These are phyloP conservation scores for Yponomeuta cagnagella DNA, from an alignment of 2,888 invertebrate species.

Conservation along the genomic window DNA sequence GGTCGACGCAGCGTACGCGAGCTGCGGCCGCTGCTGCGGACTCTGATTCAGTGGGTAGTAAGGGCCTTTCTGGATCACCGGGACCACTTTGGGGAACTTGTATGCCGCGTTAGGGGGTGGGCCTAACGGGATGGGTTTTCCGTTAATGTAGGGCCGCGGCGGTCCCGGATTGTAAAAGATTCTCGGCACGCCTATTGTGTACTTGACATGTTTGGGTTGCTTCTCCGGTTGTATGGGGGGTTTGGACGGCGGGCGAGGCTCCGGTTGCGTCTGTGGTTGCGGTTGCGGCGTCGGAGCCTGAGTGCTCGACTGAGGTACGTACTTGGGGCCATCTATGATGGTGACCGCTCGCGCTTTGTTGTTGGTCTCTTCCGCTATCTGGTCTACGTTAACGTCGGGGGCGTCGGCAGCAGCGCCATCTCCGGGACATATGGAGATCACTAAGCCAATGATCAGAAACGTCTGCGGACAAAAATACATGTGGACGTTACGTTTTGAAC, in stretches of 20 bases:
- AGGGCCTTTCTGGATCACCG: slow-evolving; percentile 26
- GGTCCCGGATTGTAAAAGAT: slow-evolving; percentile 40
- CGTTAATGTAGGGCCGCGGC: slow-evolving; percentile 21
- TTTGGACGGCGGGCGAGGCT: slow-evolving; percentile 51
- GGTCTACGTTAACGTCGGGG: slow-evolving; percentile 39
- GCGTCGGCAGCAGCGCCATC: slow-evolving; percentile 52
- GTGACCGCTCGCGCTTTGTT: slow-evolving; percentile 47
- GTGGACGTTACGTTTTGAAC: background rate
- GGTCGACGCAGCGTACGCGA: slow-evolving; percentile 44
- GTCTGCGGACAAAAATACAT: slow-evolving; percentile 43
- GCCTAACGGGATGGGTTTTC: slow-evolving; percentile 19
- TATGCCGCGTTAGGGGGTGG: slow-evolving; percentile 46
- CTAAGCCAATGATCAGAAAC: slow-evolving; percentile 67
- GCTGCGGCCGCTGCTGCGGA: slow-evolving; percentile 29
- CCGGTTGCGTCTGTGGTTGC: slow-evolving; percentile 35
- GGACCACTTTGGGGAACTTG: slow-evolving; percentile 53
- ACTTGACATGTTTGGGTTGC: background rate
- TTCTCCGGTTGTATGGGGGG: slow-evolving; percentile 40
- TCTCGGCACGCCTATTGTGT: slow-evolving; percentile 25
- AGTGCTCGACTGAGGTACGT: slow-evolving; percentile 31
- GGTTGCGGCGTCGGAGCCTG: slow-evolving; percentile 24
- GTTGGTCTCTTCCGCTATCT: slow-evolving; percentile 50
- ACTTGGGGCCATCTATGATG: slow-evolving; percentile 48
- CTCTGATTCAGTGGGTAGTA: slow-evolving; percentile 21
- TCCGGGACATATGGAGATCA: slow-evolving; percentile 60